A percentile compares a stretch with the other conserved stretches of the same genome.
Evolutionary conservation across 1,140 invertebrate genomes (phyloP).

Genomic region (Geopemphigus sp.): DNA sequence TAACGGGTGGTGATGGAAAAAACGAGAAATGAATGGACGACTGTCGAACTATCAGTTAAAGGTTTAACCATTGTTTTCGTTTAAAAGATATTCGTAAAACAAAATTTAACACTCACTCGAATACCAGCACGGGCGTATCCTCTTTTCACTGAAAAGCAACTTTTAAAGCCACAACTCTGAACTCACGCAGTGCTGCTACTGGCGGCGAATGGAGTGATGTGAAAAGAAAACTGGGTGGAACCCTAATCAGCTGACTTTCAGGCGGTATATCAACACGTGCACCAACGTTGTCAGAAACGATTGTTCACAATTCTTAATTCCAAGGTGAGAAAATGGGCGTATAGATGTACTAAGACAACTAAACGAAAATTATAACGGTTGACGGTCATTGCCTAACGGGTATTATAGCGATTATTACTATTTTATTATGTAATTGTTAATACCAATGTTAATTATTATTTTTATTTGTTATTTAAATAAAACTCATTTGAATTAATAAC

Average conservation of each 20-base stretch:
- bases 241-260: conserved; percentile 24
- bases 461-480: too few species aligned
- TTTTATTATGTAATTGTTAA: too few species aligned
- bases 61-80: background rate
- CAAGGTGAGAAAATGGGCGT: too few species aligned
- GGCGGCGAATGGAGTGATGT: conserved; percentile 36
- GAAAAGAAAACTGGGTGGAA: conserved; percentile 37
- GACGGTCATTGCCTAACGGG: too few species aligned
- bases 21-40: background rate
- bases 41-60: background rate
- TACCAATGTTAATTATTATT: too few species aligned
- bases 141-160: conserved; percentile 26
- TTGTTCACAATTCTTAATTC: too few species aligned
- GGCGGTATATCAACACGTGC: conserved; percentile 37
- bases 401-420: too few species aligned
- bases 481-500: too few species aligned
- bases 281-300: background rate
- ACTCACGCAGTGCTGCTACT: conserved; percentile 43
- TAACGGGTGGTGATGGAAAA: background rate
- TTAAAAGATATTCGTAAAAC: background rate
- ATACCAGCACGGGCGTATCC: conserved; percentile 40
- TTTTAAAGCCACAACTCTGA: background rate
- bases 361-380: too few species aligned
- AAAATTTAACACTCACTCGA: background rate
- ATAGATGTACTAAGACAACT: too few species aligned